A percentile compares a stretch with the other conserved stretches of the same genome.
Evolutionary conservation across 2,797 vertebrate genomes (phyloP).

Genomic region (Melanotaenia parkinsoni): DNA sequence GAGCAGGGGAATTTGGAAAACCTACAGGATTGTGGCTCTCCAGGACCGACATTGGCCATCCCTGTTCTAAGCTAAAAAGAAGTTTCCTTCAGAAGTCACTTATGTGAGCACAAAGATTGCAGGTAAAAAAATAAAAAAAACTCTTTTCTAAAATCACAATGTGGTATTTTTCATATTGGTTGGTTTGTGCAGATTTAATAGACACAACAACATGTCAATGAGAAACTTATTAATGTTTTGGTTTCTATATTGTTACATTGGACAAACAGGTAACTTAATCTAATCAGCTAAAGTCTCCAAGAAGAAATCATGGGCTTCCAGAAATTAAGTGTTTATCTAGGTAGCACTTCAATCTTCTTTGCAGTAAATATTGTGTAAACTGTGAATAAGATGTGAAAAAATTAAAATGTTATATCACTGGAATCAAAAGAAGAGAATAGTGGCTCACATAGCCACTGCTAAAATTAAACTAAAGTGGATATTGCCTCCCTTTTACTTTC

Average conservation of each 20-base stretch:
- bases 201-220: too few species aligned
- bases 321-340: background rate
- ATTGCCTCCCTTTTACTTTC: slow-evolving; percentile 47
- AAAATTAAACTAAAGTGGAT: background rate
- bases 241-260: background rate
- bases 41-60: too few species aligned
- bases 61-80: too few species aligned
- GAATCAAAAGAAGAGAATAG: background rate
- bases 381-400: background rate
- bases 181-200: too few species aligned
- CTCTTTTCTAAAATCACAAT: too few species aligned
- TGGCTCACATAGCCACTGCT: background rate
- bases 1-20: too few species aligned
- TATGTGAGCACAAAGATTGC: too few species aligned
- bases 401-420: background rate
- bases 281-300: background rate
- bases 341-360: background rate
- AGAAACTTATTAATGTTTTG: background rate
- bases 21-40: too few species aligned
- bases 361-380: background rate
- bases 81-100: too few species aligned
- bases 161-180: too few species aligned
- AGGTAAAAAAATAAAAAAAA: too few species aligned
- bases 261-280: background rate
- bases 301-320: background rate